Evolutionary conservation across 2,113 vertebrate species (phyloP), one percentile per base, ranked within the genome.

Genomic region (Lophotis ruficrista): DNA sequence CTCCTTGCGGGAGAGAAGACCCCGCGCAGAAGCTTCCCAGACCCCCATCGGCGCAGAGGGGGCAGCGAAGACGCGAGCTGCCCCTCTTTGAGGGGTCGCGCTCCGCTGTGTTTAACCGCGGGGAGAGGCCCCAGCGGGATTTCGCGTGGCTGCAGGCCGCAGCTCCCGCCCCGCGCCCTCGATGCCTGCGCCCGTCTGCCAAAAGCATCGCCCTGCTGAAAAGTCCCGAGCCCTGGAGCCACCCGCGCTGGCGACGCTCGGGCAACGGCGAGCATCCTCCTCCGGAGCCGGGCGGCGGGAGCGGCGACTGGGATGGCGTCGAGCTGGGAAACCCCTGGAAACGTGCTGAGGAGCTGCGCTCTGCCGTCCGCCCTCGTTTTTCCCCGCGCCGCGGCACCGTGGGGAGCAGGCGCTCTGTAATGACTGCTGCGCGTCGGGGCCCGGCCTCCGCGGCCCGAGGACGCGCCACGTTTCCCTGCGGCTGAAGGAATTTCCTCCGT

Each of bases 171-270:
- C 64, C 20, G 57, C 50, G 16, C 56, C 64, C 35, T 30, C 14
- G 11, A 17, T n/a, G 57, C 50, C 31, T 4, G 56, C 20, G 9
- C 14, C 68, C 45, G 4, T 62, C 50, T 53, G 48, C 64, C 1
- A 2, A 56, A 48, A 35, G 31, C 45, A 4, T 60, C 21, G 5
- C 38, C 38, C 37, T 38, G n/a, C 54, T 31, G 12, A 31, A 37
- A 57, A 23, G 19, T 12, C 71, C 65, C 0, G 0, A 9, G 22
- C 23, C 1, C 0, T 14, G 69, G 31, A 7, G 25, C 3, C 2
- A 2, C 48, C 30, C 0, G 0, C 0, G 0, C 2, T 4, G 14
- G 41, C 1, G 4, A 20, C 1, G 5, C 13, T 28, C 0, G 1
- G 37, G 14, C 14, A 6, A 41, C 5, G 9, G 33, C 1, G 19